Evolutionary conservation across 2,888 invertebrate species (phyloP).

Genomic region (Molanna angustata): DNA sequence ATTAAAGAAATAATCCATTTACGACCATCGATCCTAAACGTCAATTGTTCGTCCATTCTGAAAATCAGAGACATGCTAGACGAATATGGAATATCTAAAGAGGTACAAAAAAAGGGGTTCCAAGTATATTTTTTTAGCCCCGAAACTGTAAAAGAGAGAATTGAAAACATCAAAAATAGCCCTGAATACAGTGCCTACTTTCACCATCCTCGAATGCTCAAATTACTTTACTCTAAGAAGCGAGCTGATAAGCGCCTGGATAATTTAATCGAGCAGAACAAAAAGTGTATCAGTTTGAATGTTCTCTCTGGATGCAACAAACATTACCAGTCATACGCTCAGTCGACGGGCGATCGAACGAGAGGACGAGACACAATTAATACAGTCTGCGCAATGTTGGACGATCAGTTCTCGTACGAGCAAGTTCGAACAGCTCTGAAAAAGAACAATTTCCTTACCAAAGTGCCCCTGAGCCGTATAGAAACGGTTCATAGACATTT

Average conservation of each 20-base stretch:
- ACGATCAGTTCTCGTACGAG: slow-evolving; percentile 7
- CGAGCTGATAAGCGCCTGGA: slow-evolving; percentile 19
- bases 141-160: slow-evolving; percentile 34
- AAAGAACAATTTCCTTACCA: slow-evolving; percentile 6
- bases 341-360: slow-evolving; percentile 9
- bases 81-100: slow-evolving; percentile 43
- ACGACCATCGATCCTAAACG: slow-evolving; percentile 46
- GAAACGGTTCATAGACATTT: slow-evolving; percentile 42
- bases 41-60: slow-evolving; percentile 40
- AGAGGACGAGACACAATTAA: slow-evolving; percentile 12
- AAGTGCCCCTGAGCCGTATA: slow-evolving; percentile 9
- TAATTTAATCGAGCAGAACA: slow-evolving; percentile 13
- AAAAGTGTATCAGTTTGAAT: slow-evolving; percentile 19
- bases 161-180: slow-evolving; percentile 7
- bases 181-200: slow-evolving; percentile 15
- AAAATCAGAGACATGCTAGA: slow-evolving; percentile 44
- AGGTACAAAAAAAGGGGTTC: slow-evolving; percentile 50
- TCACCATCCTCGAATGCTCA: slow-evolving; percentile 18
- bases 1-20: slow-evolving; percentile 48
- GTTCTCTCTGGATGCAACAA: slow-evolving; percentile 10
- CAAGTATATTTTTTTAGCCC: slow-evolving; percentile 47
- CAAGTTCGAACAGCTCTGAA: slow-evolving; percentile 9
- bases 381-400: slow-evolving; percentile 5
- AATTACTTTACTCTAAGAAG: slow-evolving; percentile 18
- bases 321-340: slow-evolving; percentile 12